Evolutionary conservation across 2,888 invertebrate species (phyloP), one percentile per base, ranked within the genome.

Genomic region (Ochlodes sylvanus): DNA sequence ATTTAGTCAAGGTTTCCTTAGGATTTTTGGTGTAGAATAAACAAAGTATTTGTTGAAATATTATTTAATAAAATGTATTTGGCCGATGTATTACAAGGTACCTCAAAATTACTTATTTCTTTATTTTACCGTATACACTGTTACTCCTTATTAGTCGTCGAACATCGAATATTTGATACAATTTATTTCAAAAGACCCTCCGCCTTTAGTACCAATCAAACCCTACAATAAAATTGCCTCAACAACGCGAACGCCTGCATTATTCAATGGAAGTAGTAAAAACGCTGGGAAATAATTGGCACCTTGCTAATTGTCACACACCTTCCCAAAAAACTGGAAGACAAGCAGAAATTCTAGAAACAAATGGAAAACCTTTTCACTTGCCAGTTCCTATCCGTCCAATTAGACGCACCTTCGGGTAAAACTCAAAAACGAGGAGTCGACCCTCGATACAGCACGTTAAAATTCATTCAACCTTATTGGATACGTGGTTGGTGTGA

Each of bases 331-430:
- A 68, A 68, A 68, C 62, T 62, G 50, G 68, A 50, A 57, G 68
- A 55, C 68, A 44, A 62, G 56, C 68, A 68, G 63, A 52, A 52
- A 44, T 68, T 68, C 54, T 63, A 68, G 63, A 68, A 68, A 63
- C 63, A 58, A 68, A 68, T 68, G 63, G 42, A 68, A 68, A 68
- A 77, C 71, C 80, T 78, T 79, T 82, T 81, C 79, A 74, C 76
- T 77, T 74, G 71, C 78, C 78, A 79, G 77, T 80, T 80, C 78
- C 77, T 77, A 79, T 75, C 82, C 80, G 75, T 88, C 88, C 89
- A 89, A 90, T 90, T 89, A 90, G 85, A 87, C 80, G 80, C 79
- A 83, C 81, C 82, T 82, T 81, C 75, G 70, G 77, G 80, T 77
- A 81, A 79, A 85, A 80, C 75, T 83, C 82, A 81, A 87, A 80